Conservation (phyloP, 2,797 vertebrate species). For the Rhynchonycteris naso region DNA sequence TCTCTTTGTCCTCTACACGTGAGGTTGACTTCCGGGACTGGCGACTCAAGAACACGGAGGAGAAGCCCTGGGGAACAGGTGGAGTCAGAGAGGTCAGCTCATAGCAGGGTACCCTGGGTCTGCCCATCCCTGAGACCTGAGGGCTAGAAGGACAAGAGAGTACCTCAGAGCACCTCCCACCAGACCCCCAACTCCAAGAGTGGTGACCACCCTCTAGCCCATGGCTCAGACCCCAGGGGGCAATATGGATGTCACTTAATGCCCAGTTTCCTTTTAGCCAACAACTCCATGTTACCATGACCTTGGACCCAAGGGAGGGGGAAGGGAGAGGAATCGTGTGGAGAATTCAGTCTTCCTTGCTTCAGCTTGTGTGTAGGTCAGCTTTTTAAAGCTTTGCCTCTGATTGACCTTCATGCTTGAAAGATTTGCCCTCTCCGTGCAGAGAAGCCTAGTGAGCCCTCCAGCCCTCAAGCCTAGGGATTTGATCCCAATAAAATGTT, state of each 20-base stretch:
- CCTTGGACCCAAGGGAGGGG: accelerated
- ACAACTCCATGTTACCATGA: no score
- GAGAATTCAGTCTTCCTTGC: background rate
- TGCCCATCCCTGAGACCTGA: background rate
- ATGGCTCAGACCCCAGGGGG: background rate
- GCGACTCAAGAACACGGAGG: constrained; percentile 57
- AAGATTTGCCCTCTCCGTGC: background rate
- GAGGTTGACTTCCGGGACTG: constrained; percentile 66
- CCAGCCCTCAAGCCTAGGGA: background rate
- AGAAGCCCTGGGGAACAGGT: constrained; percentile 51
- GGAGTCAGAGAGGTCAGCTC: background rate
- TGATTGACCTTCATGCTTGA: background rate
- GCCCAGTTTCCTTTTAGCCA: background rate
- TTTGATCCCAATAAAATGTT: background rate
- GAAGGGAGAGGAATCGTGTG: background rate
- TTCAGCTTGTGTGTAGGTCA: accelerated
- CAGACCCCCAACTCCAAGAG: background rate
- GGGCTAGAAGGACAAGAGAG: background rate
- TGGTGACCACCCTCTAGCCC: background rate
- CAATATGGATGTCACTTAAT: background rate
- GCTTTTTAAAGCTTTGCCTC: background rate
- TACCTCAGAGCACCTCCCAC: background rate
- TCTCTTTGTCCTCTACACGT: accelerated
- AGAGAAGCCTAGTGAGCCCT: background rate
- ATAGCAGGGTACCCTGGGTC: background rate